Evolutionary conservation across 2,888 invertebrate genomes (phyloP), one percentile per base, ranked within the genome.

Genomic region (Drosophila rellima): DNA sequence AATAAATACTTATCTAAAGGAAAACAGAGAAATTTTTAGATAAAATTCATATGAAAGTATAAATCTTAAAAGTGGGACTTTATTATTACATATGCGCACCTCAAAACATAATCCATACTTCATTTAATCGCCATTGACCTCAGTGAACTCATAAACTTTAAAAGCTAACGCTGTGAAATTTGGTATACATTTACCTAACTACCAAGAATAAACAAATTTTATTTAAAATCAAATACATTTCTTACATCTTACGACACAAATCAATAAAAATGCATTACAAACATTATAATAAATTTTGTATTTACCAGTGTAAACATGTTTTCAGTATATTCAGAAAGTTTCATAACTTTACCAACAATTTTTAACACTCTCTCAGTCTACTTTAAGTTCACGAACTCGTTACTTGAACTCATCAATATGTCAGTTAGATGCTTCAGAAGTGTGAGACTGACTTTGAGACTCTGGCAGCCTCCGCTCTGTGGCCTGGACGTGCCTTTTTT

Each of bases 401-500:
- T 50, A 23, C 50, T 57, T 35, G 35, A 35, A 11, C 52, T 44
- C 48, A 37, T 51, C 60, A 60, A 69, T 20, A 42, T 48, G 52
- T 13, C 62, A 59, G n/a, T 48, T 59, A 48, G 57, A 37, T 39
- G 17, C 13, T 23, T 23, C 8, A 3, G 2, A 3, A 47, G 37
- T 15, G 44, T 20, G 44, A 17, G 54, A 42, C 15, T 6, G 13
- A 47, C 51, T 44, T 33, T 40, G 54, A 35, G 65, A 15, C 23
- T 11, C 17, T 35, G 47, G 13, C 15, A 15, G 8, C 17, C 47
- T n/a, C 47, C 7, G 17, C 17, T 52, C 40, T 37, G 37, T 29
- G 67, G 67, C 50, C 65, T 48, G 18, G 60, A 60, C 61, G 47
- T 61, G 80, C 59, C 56, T 56, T 70, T 70, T 70, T 78, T 63